Evolutionary conservation across 1,140 invertebrate genomes (phyloP).

Genomic region (Augochlora pura): DNA sequence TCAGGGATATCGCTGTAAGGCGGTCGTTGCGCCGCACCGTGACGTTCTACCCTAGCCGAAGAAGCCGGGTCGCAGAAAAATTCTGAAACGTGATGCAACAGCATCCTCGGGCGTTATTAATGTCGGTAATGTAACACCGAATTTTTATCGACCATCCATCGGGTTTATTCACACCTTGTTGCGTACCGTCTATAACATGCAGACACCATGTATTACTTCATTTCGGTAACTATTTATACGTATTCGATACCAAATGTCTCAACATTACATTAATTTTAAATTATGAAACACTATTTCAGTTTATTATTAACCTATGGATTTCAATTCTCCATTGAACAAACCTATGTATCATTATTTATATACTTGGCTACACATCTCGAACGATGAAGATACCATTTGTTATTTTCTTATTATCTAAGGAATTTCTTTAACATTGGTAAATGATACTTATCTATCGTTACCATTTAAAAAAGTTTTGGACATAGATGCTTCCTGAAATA

Average conservation of each 20-base stretch:
- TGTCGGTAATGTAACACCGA: neutral
- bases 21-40: constrained; percentile 50
- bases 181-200: neutral
- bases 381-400: no score
- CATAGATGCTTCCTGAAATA: no score
- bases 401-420: no score
- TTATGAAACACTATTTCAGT: neutral
- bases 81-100: constrained; percentile 25
- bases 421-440: no score
- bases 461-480: no score
- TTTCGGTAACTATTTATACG: neutral
- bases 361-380: no score
- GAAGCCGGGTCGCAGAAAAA: constrained; percentile 30
- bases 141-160: neutral
- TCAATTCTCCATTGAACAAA: no score
- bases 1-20: constrained; percentile 74
- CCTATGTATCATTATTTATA: no score
- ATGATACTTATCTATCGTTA: no score
- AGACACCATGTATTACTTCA: neutral
- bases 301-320: neutral
- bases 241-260: neutral
- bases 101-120: constrained; percentile 16
- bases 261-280: no score
- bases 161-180: constrained; percentile 20
- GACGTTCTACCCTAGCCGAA: constrained; percentile 8